phyloP scores from a whole-genome alignment of 2,113 vertebrate species.

The Leptosomus discolor region DNA sequence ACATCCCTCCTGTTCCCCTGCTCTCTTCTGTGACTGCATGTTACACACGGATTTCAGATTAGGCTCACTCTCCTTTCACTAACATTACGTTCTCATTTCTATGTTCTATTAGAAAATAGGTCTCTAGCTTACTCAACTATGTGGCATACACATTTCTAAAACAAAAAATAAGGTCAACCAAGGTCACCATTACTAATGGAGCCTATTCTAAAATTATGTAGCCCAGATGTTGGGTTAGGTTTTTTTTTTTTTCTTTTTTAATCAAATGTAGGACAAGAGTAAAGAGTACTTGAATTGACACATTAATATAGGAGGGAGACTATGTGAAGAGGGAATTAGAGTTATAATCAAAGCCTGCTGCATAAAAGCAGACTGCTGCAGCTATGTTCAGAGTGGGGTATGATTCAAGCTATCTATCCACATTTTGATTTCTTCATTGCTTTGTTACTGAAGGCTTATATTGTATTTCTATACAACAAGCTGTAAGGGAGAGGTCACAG shows the following conservation, averaged over 20 bases:
- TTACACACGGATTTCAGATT: background rate
- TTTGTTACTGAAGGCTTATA: background rate
- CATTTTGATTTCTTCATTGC: background rate
- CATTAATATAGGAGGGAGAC: slow-evolving; percentile 15
- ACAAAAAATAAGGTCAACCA: slow-evolving; percentile 36
- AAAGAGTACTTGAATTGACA: slow-evolving; percentile 51
- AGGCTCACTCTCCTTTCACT: background rate
- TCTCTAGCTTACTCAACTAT: background rate
- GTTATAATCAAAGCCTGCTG: slow-evolving; percentile 19
- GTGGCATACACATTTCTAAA: background rate
- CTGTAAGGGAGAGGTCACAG: background rate
- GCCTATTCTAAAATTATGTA: slow-evolving; percentile 47
- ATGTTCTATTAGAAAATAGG: slow-evolving; percentile 1
- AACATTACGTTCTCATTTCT: background rate
- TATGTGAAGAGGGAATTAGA: background rate
- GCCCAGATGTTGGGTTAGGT: slow-evolving; percentile 1
- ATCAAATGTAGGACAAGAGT: slow-evolving; percentile 57
- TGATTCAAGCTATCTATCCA: background rate
- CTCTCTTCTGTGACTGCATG: background rate
- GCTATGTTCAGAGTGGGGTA: background rate
- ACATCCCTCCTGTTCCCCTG: background rate
- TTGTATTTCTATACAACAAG: background rate
- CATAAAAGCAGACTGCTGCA: background rate
- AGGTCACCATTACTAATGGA: slow-evolving; percentile 5
- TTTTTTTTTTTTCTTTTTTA: background rate